Percentiles rank a stretch among this genome's conserved stretches.
Evolutionary conservation across 1,140 invertebrate genomes (phyloP).

Genomic region (Pantala flavescens): DNA sequence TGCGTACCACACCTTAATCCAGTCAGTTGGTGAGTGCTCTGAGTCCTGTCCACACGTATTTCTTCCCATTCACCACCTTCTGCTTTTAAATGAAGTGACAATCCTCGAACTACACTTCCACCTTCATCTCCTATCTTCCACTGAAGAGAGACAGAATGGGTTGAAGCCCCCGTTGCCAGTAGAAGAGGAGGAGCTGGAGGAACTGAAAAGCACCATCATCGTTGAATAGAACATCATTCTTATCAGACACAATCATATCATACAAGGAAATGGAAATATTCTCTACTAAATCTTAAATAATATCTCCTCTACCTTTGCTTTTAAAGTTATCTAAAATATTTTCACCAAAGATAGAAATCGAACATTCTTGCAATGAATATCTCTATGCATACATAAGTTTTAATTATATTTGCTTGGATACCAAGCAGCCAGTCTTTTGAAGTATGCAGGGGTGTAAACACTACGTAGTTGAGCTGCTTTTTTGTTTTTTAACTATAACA

Average conservation of each 20-base stretch:
- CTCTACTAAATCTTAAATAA: too few species aligned
- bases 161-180: slow-evolving; percentile 25
- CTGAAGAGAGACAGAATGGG: slow-evolving; percentile 27
- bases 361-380: too few species aligned
- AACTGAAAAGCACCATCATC: slow-evolving; percentile 22
- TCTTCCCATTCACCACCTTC: slow-evolving; percentile 40
- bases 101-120: slow-evolving; percentile 32
- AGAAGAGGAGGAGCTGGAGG: slow-evolving; percentile 30
- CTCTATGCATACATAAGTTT: too few species aligned
- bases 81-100: slow-evolving; percentile 36
- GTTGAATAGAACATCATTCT: neutral
- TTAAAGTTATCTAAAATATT: too few species aligned
- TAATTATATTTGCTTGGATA: too few species aligned
- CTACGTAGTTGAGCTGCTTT: too few species aligned
- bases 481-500: too few species aligned
- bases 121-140: slow-evolving; percentile 31
- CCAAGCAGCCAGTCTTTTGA: too few species aligned
- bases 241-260: neutral
- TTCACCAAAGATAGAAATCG: too few species aligned
- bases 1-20: slow-evolving; percentile 39
- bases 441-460: too few species aligned
- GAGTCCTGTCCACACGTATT: slow-evolving; percentile 25
- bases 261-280: neutral
- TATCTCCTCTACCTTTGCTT: too few species aligned
- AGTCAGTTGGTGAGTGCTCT: slow-evolving; percentile 33